Base-by-base conservation (phyloP, 1,140 invertebrate species). In the Euborellia annulipes region DNA sequence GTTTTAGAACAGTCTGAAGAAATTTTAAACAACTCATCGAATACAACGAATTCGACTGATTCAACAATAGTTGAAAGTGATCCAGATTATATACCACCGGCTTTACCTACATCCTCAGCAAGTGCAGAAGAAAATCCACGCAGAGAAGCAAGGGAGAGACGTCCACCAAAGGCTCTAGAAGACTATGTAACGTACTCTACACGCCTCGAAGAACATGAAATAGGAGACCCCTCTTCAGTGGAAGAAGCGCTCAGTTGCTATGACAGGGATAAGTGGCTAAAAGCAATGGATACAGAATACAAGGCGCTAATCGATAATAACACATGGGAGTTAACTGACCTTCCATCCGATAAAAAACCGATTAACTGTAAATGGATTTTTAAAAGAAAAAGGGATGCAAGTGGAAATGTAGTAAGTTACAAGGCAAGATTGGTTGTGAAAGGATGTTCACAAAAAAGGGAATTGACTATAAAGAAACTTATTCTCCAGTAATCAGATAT, bases 311-410 rank as follows among this genome's bases (percentile, higher is more conserved):
- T 54, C 43, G 53, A 58, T 16, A 59, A 60, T 51, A 40, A 55
- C 23, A 55, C 54, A 3, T 42, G 16, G 16, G 36, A 38, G 19
- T 18, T 65, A 49, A 61, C 65, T 17, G 36, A 50, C 34, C 60
- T 47, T 38, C 62, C 64, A 6, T 20, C 45, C 44, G 48, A 50
- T 23, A 51, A 54, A 42, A 54, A 53, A 52, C 52, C 55, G 48
- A 48, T 65, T 30, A 42, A 59, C 44, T 61, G 56, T 40, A 57
- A 58, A 51, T 65, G 59, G 61, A 54, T 68, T 6, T 66, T 55
- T 13, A 53, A 58, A 16, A 52, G 41, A 34, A 65, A 65, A 32
- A 50, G 46, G 36, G 4, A 48, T 44, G 3, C 13, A 36, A 27
- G 22, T 11, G 32, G 14, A 1, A 45, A 44, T 20, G 27, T 36